phyloP scores from a whole-genome alignment of 2,888 invertebrate genomes.

The Brenthis daphne region DNA sequence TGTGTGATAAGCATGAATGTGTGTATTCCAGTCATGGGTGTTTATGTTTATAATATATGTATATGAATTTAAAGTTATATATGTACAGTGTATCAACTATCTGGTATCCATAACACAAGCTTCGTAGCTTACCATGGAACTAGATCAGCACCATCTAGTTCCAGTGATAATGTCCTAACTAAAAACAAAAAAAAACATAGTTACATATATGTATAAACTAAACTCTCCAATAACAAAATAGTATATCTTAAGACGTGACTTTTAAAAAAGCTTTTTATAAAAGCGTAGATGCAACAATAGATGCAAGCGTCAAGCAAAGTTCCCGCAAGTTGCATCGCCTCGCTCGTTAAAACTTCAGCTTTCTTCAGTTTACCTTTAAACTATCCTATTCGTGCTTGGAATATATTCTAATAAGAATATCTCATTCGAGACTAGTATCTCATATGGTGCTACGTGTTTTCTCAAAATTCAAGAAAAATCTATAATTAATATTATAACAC shows the following conservation, averaged over 20 bases:
- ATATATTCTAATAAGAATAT: slow-evolving; percentile 34
- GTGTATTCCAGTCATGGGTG: too few species aligned
- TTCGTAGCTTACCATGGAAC: too few species aligned
- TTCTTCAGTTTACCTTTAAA: slow-evolving; percentile 41
- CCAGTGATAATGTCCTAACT: too few species aligned
- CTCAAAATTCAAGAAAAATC: neutral
- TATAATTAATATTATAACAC: too few species aligned
- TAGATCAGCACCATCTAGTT: too few species aligned
- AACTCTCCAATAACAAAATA: neutral
- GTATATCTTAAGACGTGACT: slow-evolving; percentile 5
- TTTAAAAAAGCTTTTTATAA: slow-evolving; percentile 9
- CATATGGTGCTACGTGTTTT: slow-evolving; percentile 7
- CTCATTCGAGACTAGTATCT: neutral
- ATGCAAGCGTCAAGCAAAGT: slow-evolving; percentile 19
- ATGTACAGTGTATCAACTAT: too few species aligned
- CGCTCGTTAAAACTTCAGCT: slow-evolving; percentile 46
- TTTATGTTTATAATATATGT: too few species aligned
- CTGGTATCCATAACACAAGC: too few species aligned
- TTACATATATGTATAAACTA: neutral
- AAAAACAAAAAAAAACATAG: neutral
- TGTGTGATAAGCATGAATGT: too few species aligned
- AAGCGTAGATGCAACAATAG: slow-evolving; percentile 22
- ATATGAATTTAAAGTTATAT: too few species aligned
- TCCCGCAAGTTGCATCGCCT: slow-evolving; percentile 29
- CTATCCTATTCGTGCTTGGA: slow-evolving; percentile 34